These are phyloP conservation scores for Netta rufina DNA, from an alignment of 2,797 vertebrate species.

Conservation along the genomic window DNA sequence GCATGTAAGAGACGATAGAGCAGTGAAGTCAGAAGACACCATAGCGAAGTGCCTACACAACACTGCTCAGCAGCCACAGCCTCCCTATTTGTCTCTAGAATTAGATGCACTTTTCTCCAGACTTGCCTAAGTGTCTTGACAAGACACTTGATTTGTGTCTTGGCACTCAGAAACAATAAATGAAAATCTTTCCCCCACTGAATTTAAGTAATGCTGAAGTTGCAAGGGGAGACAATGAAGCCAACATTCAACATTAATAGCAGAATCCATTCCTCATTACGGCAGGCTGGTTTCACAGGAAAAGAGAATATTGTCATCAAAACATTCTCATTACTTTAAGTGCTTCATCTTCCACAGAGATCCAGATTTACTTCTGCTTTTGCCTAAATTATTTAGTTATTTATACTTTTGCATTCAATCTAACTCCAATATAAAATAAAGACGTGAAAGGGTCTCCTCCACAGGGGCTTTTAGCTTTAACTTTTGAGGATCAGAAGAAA, in stretches of 20 bases:
- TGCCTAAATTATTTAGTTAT: background rate
- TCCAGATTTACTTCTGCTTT: background rate
- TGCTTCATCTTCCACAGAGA: background rate
- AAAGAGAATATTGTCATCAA: background rate
- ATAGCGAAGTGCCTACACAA: background rate
- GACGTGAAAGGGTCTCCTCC: background rate
- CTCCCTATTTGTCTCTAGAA: background rate
- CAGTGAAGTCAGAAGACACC: background rate
- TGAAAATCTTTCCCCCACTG: background rate
- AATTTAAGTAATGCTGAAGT: background rate
- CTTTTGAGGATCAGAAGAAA: background rate
- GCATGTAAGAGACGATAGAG: background rate
- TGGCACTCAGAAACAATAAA: background rate
- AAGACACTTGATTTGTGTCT: slow-evolving; percentile 5
- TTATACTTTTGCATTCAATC: background rate
- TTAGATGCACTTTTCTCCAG: background rate
- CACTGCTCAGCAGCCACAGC: background rate
- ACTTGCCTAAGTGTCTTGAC: background rate
- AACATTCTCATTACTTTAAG: background rate
- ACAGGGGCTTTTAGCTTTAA: background rate
- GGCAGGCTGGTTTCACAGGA: background rate
- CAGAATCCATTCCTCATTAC: background rate
- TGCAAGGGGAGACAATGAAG: background rate
- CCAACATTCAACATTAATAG: background rate
- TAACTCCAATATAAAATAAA: background rate